Evolutionary conservation across 2,797 vertebrate species (phyloP), one percentile per base, ranked within the genome.

Genomic region (Rallus crepitans): DNA sequence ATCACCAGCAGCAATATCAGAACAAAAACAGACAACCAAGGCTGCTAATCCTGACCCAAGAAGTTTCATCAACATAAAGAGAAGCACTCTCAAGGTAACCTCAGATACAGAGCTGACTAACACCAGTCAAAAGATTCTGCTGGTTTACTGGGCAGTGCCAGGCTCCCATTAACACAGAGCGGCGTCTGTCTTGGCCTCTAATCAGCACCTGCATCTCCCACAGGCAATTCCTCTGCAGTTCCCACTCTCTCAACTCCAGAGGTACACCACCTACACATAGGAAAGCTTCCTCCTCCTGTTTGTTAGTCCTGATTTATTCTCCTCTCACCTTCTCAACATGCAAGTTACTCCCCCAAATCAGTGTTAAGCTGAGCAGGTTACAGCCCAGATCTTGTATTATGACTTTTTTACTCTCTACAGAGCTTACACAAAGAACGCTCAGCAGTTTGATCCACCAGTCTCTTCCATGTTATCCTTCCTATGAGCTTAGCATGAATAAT

Each of bases 111-210:
- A n/a, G 40, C 27, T 48, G n/a, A 37, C 52, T 23, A 5, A 4
- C 7, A 14, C 8, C 17, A 40, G 11, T 0, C 1, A 1, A 15
- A 21, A 33, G 21, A 4, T 25, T 42, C 52, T 40, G 50, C 72
- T 50, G 78, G 33, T 6, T 53, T n/a, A 8, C 3, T 20, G 40
- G n/a, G 23, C 48, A 31, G 33, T 2, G 1, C 6, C 47, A 75
- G 82, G 33, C 72, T 47, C 47, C 56, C 72, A 33, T 24, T 15
- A 20, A 47, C 52, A 52, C 47, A 79, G 57, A 53, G 25, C 25
- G 5, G 13, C 0, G 37, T 20, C 65, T 28, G 39, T 48, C 40
- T n/a, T 39, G 12, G 55, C 56, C 61, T 63, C 55, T 63, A 21
- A 4, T 66, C 63, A 40, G 3, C 31, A 33, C 0, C 56, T 4